A percentile compares a stretch with the other conserved stretches of the same genome.
Evolutionary conservation across 1,140 invertebrate genomes (phyloP).

Genomic region (Delia radicum): DNA sequence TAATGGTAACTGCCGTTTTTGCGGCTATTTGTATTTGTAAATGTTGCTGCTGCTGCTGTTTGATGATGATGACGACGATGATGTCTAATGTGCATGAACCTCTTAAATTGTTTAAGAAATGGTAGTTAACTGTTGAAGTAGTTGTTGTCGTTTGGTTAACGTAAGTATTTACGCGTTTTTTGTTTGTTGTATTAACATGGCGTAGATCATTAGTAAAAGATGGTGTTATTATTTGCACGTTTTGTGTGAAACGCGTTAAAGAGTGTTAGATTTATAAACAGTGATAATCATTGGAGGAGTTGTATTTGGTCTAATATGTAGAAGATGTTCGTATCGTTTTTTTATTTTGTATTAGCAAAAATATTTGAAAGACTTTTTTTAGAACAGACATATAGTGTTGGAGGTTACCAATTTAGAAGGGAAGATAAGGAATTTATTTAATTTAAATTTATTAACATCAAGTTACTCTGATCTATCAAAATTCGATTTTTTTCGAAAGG

Average conservation of each 20-base stretch:
- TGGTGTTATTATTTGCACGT: constrained; percentile 34
- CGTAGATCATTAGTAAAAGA: constrained; percentile 31
- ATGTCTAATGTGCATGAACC: constrained; percentile 13
- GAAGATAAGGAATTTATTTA: too few relatives aligned
- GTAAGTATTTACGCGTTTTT: constrained; percentile 19
- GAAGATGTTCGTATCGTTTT: too few relatives aligned
- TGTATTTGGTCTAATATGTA: neutral
- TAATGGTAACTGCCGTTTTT: neutral
- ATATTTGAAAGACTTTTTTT: too few relatives aligned
- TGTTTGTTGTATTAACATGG: constrained; percentile 24
- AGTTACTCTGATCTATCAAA: too few relatives aligned
- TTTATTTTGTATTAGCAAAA: too few relatives aligned
- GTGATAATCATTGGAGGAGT: neutral
- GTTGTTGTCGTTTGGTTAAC: neutral
- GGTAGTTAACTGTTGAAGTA: neutral
- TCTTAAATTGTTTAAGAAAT: constrained; percentile 7
- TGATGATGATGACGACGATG: constrained; percentile 8
- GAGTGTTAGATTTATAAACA: constrained; percentile 18
- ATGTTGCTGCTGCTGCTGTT: neutral
- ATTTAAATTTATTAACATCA: too few relatives aligned
- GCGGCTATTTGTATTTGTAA: neutral
- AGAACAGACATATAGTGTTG: too few relatives aligned
- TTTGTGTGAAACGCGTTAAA: constrained; percentile 28
- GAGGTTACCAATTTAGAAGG: too few relatives aligned
- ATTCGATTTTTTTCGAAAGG: too few relatives aligned